Conservation (phyloP, 2,113 vertebrate genomes). For the Scartelaos histophorus region DNA sequence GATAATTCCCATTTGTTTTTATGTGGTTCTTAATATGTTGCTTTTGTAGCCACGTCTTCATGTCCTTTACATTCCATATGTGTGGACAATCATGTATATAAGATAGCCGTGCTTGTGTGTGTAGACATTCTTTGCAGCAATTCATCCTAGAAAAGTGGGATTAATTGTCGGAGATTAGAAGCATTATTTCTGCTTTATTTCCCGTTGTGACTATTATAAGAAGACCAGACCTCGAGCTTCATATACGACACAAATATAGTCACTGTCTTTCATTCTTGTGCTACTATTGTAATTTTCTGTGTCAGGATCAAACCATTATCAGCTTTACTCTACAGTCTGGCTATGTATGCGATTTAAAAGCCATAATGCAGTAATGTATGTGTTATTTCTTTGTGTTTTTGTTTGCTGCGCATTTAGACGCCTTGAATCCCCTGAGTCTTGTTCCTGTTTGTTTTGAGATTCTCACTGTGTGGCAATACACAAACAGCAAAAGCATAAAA, state of each 20-base stretch:
- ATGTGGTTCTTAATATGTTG: not conserved
- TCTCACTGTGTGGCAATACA: conserved; percentile 44
- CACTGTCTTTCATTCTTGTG: conserved; percentile 28
- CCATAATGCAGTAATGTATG: conserved; percentile 8
- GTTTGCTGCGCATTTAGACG: conserved; percentile 38
- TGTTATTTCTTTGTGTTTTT: conserved; percentile 33
- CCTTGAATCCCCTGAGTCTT: conserved; percentile 55
- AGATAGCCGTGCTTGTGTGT: not conserved
- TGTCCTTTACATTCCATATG: not conserved
- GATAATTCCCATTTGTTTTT: not conserved
- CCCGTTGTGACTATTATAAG: conserved; percentile 23
- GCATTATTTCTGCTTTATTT: conserved; percentile 42
- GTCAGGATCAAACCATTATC: conserved; percentile 38
- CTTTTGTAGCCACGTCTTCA: not conserved
- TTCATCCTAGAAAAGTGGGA: conserved; percentile 37
- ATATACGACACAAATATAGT: conserved; percentile 42
- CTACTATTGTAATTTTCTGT: conserved; percentile 15
- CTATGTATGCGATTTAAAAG: conserved; percentile 16
- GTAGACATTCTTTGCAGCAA: conserved; percentile 22
- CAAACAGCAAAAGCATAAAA: conserved; percentile 45
- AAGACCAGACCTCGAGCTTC: conserved; percentile 23
- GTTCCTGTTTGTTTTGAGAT: conserved; percentile 67
- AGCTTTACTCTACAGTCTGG: conserved; percentile 18
- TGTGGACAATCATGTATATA: not conserved
- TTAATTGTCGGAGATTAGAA: conserved; percentile 59